Evolutionary conservation across 2,797 vertebrate species (phyloP), one percentile per base, ranked within the genome.

Genomic region (Premnoplex brunnescens): DNA sequence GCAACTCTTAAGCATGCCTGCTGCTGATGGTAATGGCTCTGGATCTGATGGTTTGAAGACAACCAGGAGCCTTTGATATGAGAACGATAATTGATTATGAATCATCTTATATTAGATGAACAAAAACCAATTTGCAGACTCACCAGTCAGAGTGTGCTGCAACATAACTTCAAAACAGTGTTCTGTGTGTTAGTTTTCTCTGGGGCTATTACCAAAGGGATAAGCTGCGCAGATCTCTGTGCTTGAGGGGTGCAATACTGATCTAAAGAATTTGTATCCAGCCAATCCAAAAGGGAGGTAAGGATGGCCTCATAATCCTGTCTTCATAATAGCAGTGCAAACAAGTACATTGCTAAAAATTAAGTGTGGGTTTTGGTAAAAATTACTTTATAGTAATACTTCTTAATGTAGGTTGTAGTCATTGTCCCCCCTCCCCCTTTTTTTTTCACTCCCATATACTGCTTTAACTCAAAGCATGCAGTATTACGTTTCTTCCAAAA

Each of bases 101-200:
- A 95, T 96, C 62, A 84, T 92, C 73, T 93, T 89, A 51, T 18
- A 41, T 82, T 89, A 95, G 63, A 92, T 67, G 66, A 92, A 58
- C 64, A 88, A 94, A 88, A 96, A 83, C 4, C 56, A 78, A 37
- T 81, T 77, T 88, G 71, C 41, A 93, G 24, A 66, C 82, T 93
- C 28, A 41, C 46, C 96, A 90, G 59, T 48, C 58, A 32, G 88
- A 58, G n/a, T 71, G 26, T 68, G 68, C 54, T 88, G 54, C 62
- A 75, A 78, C 37, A 26, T 54, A 75, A 95, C 58, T 62, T 92
- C 46, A 89, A 72, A 94, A 83, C 43, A 56, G 6, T 78, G 20
- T n/a, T 91, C 21, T 63, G 3, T 52, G 15, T 24, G 26, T 52
- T 75, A 41, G 21, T 62, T 92, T 92, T 80, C 64, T 95, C 78